A percentile compares a stretch with the other conserved stretches of the same genome.
Evolutionary conservation across 2,113 vertebrate species (phyloP).

Genomic region (Halcyon malimbica): DNA sequence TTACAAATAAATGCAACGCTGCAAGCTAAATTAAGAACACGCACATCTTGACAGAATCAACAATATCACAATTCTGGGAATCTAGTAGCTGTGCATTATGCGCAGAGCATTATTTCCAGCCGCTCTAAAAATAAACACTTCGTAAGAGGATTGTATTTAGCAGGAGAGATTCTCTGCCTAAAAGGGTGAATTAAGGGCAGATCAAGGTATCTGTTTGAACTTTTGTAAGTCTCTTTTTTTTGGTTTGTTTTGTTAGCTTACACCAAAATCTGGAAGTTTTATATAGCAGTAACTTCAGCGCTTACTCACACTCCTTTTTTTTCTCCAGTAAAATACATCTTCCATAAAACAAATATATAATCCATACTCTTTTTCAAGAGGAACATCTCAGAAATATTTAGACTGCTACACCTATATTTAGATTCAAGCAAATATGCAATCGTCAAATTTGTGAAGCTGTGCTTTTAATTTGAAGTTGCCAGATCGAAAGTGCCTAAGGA

Average conservation of each 20-base stretch:
- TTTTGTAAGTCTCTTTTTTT: background rate
- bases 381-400: background rate
- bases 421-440: background rate
- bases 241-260: background rate
- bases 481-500: background rate
- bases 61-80: background rate
- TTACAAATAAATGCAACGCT: background rate
- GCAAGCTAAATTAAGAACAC: background rate
- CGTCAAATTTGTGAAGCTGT: background rate
- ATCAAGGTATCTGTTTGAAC: background rate
- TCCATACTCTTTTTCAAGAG: background rate
- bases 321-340: background rate
- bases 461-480: background rate
- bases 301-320: background rate
- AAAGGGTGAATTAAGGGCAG: conserved; percentile 55
- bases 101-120: conserved; percentile 40
- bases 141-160: conserved; percentile 47
- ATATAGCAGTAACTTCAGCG: background rate
- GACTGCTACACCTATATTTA: background rate
- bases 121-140: conserved; percentile 34
- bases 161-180: conserved; percentile 1
- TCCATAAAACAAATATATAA: background rate
- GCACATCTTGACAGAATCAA: background rate
- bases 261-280: background rate
- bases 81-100: background rate